A percentile compares a stretch with the other conserved stretches of the same genome.
These are phyloP conservation scores for Hippopotamyrus pictus DNA, from an alignment of 2,797 vertebrate species.

Conservation along the genomic window DNA sequence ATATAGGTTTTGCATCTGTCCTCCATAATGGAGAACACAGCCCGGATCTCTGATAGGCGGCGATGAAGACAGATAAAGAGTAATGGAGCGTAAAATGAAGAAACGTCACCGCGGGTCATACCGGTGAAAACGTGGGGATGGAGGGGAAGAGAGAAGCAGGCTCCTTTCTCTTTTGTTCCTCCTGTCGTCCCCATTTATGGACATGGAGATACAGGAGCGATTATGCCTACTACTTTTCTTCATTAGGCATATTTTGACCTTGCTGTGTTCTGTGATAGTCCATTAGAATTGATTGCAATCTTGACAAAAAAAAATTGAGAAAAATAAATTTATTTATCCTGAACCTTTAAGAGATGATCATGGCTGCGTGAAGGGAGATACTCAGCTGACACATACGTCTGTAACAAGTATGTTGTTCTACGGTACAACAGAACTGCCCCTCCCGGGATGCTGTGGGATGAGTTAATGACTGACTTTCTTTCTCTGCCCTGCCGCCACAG, in stretches of 20 bases:
- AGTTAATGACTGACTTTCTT: background rate
- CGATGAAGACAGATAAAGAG: constrained; percentile 48
- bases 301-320: background rate
- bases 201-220: background rate
- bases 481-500: constrained; percentile 46
- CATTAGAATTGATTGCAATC: background rate
- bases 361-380: background rate
- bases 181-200: background rate
- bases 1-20: background rate
- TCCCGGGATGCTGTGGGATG: background rate
- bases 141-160: constrained; percentile 19
- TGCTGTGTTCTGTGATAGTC: background rate
- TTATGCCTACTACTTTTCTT: background rate
- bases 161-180: background rate
- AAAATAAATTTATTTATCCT: background rate
- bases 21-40: background rate
- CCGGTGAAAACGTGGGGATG: constrained; percentile 17
- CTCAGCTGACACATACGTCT: background rate
- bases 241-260: background rate
- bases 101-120: constrained; percentile 47
- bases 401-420: background rate
- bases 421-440: background rate
- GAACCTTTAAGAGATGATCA: background rate
- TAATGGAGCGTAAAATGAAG: constrained; percentile 68
- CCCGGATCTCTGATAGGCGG: background rate